Evolutionary conservation across 1,140 invertebrate genomes (phyloP), one percentile per base, ranked within the genome.

Genomic region (Lucilia sericata): DNA sequence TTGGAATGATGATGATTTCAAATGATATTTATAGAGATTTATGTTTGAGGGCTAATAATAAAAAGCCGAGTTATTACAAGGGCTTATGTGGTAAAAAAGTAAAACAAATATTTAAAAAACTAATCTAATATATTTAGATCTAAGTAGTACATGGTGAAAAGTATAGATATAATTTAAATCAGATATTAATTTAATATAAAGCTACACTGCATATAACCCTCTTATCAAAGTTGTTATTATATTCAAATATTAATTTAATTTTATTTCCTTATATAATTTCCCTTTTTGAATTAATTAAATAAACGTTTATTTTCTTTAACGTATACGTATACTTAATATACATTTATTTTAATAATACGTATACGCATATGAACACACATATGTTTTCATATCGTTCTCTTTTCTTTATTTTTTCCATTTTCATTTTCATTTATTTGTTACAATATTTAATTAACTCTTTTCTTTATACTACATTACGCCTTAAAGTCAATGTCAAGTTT

Each of bases 401-500:
- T 7, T 42, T 70, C 4, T 60, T 42, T 42, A 42, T 60, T 0
- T 21, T 70, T 5, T 19, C 19, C 4, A 7, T 21, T 21, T 70
- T n/a, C n/a, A 70, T 21, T 70, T 70, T 70, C 60, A 65, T 70
- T 21, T 70, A 19, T 17, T 70, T 21, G 60, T 65, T 70, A 5
- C 5, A 2, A 21, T 25, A 12, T 21, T 19, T 70, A 10, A 10
- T 70, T 9, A 10, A 5, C 65, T 70, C 21, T 9, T 21, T 21
- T n/a, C 17, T 0, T 10, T 21, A 8, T 21, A 14, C 25, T 30
- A 30, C 0, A 42, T 7, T n/a, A 21, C 17, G 13, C 60, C 17
- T 21, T 55, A 49, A 80, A 49, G 42, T 80, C 76, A 80, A 80
- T 80, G 76, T 80, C 76, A 80, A 80, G 76, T 80, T 80, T 80